Evolutionary conservation across 2,888 invertebrate genomes (phyloP), one percentile per base, ranked within the genome.

Genomic region (Beris chalybata): DNA sequence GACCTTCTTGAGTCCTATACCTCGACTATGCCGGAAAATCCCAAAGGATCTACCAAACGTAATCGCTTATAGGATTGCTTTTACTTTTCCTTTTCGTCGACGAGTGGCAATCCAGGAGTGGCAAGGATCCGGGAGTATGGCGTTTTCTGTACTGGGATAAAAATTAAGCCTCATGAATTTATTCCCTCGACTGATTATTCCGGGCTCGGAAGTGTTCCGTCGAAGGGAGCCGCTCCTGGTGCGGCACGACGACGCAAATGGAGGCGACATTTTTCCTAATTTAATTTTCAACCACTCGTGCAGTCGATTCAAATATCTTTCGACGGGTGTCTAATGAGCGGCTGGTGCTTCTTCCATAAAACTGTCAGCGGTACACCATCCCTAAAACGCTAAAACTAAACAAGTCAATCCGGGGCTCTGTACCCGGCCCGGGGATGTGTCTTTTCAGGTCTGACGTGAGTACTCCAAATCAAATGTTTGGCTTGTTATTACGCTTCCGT

Each of bases 61-160:
- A 72, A 72, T 72, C 72, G 72, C 70, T 72, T 72, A 71, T 72
- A 72, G 70, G 71, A 72, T 71, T 72, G 71, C 72, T 71, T 72
- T 71, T 72, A 70, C 66, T 65, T 65, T 65, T 56, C 12, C 56
- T 43, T 22, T 38, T 15, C 48, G 38, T 3, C 9, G 38, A 50
- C 52, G 44, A 44, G 38, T 5, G n/a, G 45, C 45, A 13, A 15
- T 64, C 44, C 22, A 22, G 48, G 13, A 48, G 22, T 48, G 22
- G 22, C 13, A 6, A 15, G 48, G 22, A 22, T 4, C 22, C 48
- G 15, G n/a, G 48, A 32, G 43, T 38, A 13, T 22, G 13, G 7
- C 12, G 55, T 38, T 64, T 15, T 30, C 55, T 54, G 47, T 55
- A 61, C 56, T 50, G 45, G 67, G 64, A 32, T 13, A 47, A 31